Evolutionary conservation across 2,888 invertebrate species (phyloP).

Genomic region (Rhingia rostrata): DNA sequence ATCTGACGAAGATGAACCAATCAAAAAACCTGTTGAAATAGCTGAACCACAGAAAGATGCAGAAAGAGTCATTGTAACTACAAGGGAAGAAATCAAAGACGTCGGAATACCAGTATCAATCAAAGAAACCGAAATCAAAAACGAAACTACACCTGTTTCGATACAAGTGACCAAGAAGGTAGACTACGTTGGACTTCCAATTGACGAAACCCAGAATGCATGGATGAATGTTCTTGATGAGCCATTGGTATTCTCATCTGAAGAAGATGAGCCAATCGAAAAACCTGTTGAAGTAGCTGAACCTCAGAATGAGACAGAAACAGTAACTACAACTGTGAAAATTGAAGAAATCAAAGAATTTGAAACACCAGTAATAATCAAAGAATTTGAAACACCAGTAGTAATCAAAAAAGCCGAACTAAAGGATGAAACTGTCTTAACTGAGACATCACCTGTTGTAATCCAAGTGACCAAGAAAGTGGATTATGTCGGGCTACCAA

Average conservation of each 20-base stretch:
- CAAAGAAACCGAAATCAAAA: slow-evolving; percentile 75
- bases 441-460: neutral
- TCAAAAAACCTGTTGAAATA: slow-evolving; percentile 59
- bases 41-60: slow-evolving; percentile 18
- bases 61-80: slow-evolving; percentile 66
- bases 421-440: neutral
- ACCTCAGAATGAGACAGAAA: neutral
- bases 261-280: slow-evolving; percentile 76
- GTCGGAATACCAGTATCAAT: slow-evolving; percentile 31
- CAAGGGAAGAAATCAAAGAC: slow-evolving; percentile 54
- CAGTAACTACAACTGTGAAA: neutral
- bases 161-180: slow-evolving; percentile 38
- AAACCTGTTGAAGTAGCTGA: neutral
- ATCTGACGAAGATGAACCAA: slow-evolving; percentile 72
- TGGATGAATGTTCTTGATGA: slow-evolving; percentile 82
- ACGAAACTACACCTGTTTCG: too few species aligned
- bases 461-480: slow-evolving; percentile 57
- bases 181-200: slow-evolving; percentile 78
- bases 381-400: neutral
- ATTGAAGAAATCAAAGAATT: neutral
- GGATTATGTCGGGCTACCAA: slow-evolving; percentile 75
- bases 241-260: slow-evolving; percentile 80
- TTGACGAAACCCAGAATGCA: slow-evolving; percentile 78
- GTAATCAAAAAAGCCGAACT: neutral
- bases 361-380: neutral